Percentiles rank a stretch among this genome's conserved stretches.
Conservation (phyloP, 1,140 invertebrate genomes). For the Tetragonula clypearis region DNA sequence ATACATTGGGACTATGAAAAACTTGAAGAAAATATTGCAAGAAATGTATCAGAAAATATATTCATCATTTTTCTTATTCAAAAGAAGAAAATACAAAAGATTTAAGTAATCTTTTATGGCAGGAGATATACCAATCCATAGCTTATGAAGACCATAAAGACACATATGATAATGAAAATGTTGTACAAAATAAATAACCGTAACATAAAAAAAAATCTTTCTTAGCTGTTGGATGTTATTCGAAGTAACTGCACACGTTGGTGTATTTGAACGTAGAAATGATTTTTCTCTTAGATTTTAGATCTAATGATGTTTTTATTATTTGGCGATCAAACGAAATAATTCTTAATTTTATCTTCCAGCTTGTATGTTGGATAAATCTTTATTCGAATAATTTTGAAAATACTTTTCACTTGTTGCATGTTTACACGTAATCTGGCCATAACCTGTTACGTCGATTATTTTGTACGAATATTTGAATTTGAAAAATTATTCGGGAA, state of each 20-base stretch:
- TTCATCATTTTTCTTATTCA: conserved; percentile 49
- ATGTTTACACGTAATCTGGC: too few relatives aligned
- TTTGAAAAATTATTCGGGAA: too few relatives aligned
- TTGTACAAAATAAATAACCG: conserved; percentile 6
- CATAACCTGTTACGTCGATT: too few relatives aligned
- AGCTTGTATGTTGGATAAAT: too few relatives aligned
- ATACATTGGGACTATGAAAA: conserved; percentile 52
- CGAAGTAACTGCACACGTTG: too few relatives aligned
- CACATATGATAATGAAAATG: conserved; percentile 1
- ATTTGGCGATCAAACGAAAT: background rate
- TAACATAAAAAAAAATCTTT: background rate
- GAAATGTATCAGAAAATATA: conserved; percentile 41
- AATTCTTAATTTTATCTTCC: too few relatives aligned
- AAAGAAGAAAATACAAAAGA: conserved; percentile 18
- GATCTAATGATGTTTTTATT: background rate
- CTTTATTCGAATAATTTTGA: background rate
- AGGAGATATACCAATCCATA: conserved; percentile 47
- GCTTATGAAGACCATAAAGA: background rate
- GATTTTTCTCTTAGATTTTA: too few relatives aligned
- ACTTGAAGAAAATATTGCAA: conserved; percentile 25
- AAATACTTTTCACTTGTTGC: background rate
- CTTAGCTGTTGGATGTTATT: too few relatives aligned
- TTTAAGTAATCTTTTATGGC: conserved; percentile 41
- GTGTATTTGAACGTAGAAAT: too few relatives aligned
- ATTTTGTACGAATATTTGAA: too few relatives aligned